phyloP scores from a whole-genome alignment of 2,113 vertebrate species.

The Pseudopipra pipra region DNA sequence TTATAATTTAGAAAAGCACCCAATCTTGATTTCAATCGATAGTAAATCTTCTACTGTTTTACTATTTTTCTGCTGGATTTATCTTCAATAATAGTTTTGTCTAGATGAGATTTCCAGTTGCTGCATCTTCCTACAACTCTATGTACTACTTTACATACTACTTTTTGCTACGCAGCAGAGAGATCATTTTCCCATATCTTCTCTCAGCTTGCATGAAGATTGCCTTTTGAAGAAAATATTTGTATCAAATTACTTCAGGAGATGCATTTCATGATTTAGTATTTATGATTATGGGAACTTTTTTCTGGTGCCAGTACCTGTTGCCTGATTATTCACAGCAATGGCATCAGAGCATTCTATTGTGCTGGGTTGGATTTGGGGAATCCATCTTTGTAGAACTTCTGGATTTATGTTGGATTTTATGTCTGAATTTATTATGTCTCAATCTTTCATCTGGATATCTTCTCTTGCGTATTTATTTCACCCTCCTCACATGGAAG shows the following conservation, averaged over 20 bases:
- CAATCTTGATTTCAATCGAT: neutral
- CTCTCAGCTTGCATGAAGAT: neutral
- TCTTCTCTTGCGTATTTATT: neutral
- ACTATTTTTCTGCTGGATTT: neutral
- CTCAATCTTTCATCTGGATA: neutral
- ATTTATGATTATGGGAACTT: neutral
- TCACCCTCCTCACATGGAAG: neutral
- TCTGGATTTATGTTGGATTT: neutral
- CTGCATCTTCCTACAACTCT: neutral
- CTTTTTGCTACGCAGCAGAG: neutral
- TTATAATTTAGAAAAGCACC: neutral
- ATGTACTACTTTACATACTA: neutral
- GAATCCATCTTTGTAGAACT: neutral
- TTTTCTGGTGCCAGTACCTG: neutral
- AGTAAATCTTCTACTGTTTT: neutral
- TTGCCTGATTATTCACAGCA: neutral
- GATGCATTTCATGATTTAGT: neutral
- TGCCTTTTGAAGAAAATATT: neutral
- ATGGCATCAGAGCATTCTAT: neutral
- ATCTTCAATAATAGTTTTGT: neutral
- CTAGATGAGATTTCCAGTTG: neutral
- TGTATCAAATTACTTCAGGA: neutral
- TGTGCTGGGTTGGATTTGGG: neutral
- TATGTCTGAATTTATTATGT: neutral
- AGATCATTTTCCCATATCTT: neutral